These are phyloP conservation scores for Syngnathus acus DNA, from an alignment of 2,797 vertebrate species.

Conservation along the genomic window DNA sequence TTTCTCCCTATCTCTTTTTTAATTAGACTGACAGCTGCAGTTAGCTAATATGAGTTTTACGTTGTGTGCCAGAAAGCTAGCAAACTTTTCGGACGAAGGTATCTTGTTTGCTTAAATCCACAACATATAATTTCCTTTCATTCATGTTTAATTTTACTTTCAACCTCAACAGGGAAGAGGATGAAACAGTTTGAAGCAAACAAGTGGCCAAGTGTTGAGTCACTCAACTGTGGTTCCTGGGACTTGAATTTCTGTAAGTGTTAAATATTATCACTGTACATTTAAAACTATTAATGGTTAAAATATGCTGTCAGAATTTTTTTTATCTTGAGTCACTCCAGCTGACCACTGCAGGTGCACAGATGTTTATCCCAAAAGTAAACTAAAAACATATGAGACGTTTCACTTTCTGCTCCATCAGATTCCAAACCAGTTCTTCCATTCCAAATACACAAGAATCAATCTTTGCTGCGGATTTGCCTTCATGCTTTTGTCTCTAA, in stretches of 20 bases:
- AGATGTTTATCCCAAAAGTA: neutral
- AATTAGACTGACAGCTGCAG: neutral
- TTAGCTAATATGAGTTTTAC: neutral
- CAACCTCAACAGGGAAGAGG: neutral
- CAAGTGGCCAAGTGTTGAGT: neutral
- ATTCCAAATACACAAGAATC: slow-evolving; percentile 6
- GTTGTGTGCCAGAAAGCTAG: neutral
- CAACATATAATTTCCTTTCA: neutral
- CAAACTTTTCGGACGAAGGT: neutral
- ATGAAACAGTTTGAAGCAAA: neutral
- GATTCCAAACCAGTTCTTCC: neutral
- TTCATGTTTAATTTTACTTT: too few relatives aligned
- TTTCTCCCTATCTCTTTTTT: too few relatives aligned
- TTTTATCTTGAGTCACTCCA: neutral
- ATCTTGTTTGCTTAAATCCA: neutral
- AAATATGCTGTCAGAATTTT: neutral
- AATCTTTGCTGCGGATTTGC: slow-evolving; percentile 28
- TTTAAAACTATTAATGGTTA: neutral
- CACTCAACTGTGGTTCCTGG: neutral
- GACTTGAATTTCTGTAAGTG: neutral
- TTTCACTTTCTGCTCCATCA: neutral
- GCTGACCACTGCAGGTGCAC: neutral
- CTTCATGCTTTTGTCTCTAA: slow-evolving; percentile 33
- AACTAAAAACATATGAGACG: neutral
- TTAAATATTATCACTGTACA: neutral